Percentiles rank a stretch among this genome's conserved stretches.
These are phyloP conservation scores for Chorisops tibialis DNA, from an alignment of 2,888 invertebrate genomes.

Conservation along the genomic window DNA sequence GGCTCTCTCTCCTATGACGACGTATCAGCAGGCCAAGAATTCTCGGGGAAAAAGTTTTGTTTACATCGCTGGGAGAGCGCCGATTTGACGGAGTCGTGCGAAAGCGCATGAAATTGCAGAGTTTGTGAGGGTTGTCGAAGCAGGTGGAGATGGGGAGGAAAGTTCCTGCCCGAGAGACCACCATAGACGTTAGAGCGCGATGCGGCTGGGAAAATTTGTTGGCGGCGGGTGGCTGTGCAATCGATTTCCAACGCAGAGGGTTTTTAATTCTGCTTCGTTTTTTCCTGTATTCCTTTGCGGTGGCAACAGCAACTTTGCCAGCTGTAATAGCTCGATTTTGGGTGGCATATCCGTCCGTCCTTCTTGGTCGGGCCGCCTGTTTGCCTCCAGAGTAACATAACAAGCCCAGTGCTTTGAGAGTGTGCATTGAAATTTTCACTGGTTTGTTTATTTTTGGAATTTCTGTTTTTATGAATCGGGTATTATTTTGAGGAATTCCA, in stretches of 20 bases:
- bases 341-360: not conserved
- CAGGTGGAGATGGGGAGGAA: no score
- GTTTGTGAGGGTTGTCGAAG: no score
- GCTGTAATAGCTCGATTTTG: slow-evolving; percentile 4
- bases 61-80: slow-evolving; percentile 11
- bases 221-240: slow-evolving; percentile 27
- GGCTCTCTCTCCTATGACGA: no score
- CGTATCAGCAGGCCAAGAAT: no score
- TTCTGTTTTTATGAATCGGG: no score
- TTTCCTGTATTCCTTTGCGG: not conserved
- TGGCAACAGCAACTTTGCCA: not conserved
- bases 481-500: no score
- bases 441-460: no score
- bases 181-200: no score
- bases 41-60: slow-evolving; percentile 11
- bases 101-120: slow-evolving; percentile 24
- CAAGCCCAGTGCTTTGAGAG: no score
- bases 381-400: no score
- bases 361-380: not conserved
- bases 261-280: slow-evolving; percentile 4
- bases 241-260: slow-evolving; percentile 21
- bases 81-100: not conserved
- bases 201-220: not conserved
- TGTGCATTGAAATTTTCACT: no score
- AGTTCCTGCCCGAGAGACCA: no score